Evolutionary conservation across 2,888 invertebrate species (phyloP), one percentile per base, ranked within the genome.

Genomic region (Ellobium chinense): DNA sequence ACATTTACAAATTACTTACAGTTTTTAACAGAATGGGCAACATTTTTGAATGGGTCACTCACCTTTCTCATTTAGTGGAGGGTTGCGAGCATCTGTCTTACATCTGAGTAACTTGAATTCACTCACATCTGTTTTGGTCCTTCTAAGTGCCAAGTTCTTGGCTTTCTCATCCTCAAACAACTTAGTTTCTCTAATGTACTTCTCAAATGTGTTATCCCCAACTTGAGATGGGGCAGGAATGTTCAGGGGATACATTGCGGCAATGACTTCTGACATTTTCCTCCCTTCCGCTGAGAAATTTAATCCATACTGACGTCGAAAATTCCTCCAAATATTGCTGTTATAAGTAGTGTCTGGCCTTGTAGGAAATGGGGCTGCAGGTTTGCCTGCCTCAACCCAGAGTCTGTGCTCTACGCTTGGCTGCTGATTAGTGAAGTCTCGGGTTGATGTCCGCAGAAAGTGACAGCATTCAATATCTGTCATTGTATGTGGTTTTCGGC

Each of bases 351-450:
- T 84, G 82, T 92, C 92, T 18, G 89, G 88, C 31, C 86, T 78
- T 34, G 88, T 85, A 2, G 91, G 91, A 74, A 85, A 87, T 3
- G 92, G 90, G 0, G 91, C 85, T 1, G 85, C 83, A 82, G 90
- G 88, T 85, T 92, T 92, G 0, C 92, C 92, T n/a, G 92, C 92
- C 77, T 93, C 92, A 70, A 90, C 76, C 92, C 92, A 93, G 37
- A 93, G 84, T 83, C 88, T 87, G 75, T 91, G 91, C 73, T 90
- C 88, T n/a, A 90, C 76, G 7, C 86, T 85, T 21, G 88, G 86
- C 54, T 88, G 86, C 14, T 88, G 88, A 81, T 88, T 86, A 1
- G 87, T 85, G 79, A 87, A 87, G 29, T 85, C 86, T 5, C 88
- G 83, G 18, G 86, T 84, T 1, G 83, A 82, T n/a, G 88, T 87